A percentile compares a stretch with the other conserved stretches of the same genome.
Evolutionary conservation across 2,113 vertebrate species (phyloP).

Genomic region (Seriola quinqueradiata): DNA sequence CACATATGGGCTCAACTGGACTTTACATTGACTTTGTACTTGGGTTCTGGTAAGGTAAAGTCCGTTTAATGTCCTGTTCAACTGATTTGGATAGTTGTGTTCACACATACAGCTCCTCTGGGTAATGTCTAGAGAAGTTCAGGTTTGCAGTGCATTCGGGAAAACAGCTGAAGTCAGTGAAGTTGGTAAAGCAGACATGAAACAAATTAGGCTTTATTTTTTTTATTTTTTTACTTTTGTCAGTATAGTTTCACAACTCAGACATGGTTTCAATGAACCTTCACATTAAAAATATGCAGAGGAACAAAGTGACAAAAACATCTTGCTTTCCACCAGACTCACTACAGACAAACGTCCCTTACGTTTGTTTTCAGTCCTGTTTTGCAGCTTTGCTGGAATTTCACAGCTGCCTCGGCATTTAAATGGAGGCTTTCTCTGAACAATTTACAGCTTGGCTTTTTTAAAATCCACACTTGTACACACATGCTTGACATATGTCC

Average conservation of each 20-base stretch:
- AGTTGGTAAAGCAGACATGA: neutral
- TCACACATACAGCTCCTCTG: too few relatives aligned
- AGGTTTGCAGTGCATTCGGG: too few relatives aligned
- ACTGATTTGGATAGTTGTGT: too few relatives aligned
- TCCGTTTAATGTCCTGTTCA: too few relatives aligned
- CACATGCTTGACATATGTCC: conserved; percentile 78
- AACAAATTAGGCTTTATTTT: neutral
- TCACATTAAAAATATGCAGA: neutral
- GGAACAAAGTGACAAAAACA: conserved; percentile 1
- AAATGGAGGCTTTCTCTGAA: conserved; percentile 43
- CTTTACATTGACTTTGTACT: too few relatives aligned
- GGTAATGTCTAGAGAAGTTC: too few relatives aligned
- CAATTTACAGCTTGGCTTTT: conserved; percentile 60
- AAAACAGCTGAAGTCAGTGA: neutral
- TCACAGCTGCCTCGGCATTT: conserved; percentile 19
- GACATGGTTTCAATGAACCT: neutral
- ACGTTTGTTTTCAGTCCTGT: conserved; percentile 13
- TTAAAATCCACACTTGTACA: conserved; percentile 66
- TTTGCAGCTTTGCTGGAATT: conserved; percentile 33
- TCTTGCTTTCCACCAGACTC: neutral
- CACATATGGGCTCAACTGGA: too few relatives aligned
- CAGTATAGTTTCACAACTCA: neutral
- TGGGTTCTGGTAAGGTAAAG: too few relatives aligned
- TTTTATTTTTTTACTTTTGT: conserved; percentile 1
- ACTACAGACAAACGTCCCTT: neutral